Conservation (phyloP, 2,797 vertebrate genomes). For the Uromys caudimaculatus region DNA sequence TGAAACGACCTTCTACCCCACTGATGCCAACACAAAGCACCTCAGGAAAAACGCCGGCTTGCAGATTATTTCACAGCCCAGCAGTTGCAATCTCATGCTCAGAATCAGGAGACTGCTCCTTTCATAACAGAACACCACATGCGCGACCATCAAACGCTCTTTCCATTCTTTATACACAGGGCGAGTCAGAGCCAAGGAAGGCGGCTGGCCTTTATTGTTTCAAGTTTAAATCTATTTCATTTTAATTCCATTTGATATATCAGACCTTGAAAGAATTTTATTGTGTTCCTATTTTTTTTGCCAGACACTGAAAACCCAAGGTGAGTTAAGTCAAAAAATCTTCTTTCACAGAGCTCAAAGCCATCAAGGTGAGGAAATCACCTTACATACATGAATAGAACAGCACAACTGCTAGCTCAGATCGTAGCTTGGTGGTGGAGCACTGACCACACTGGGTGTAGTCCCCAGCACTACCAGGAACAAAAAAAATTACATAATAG, state of each 20-base stretch:
- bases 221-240: slow-evolving; percentile 8
- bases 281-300: neutral
- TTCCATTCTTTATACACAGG: neutral
- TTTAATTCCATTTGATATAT: neutral
- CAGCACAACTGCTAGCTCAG: neutral
- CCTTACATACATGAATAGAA: neutral
- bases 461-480: neutral
- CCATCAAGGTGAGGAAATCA: neutral
- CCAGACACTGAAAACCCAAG: neutral
- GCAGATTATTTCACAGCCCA: slow-evolving; percentile 68
- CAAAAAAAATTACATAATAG: neutral
- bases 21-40: slow-evolving; percentile 67
- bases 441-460: neutral
- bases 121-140: neutral
- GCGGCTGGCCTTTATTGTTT: slow-evolving; percentile 13
- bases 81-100: slow-evolving; percentile 43
- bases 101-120: slow-evolving; percentile 56
- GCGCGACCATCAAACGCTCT: neutral
- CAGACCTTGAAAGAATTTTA: neutral
- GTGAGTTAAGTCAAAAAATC: neutral
- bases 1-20: slow-evolving; percentile 26
- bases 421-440: no score
- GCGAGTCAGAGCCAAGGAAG: neutral
- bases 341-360: neutral
- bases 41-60: slow-evolving; percentile 43